phyloP scores from a whole-genome alignment of 2,113 vertebrate genomes.

The Sapajus apella region DNA sequence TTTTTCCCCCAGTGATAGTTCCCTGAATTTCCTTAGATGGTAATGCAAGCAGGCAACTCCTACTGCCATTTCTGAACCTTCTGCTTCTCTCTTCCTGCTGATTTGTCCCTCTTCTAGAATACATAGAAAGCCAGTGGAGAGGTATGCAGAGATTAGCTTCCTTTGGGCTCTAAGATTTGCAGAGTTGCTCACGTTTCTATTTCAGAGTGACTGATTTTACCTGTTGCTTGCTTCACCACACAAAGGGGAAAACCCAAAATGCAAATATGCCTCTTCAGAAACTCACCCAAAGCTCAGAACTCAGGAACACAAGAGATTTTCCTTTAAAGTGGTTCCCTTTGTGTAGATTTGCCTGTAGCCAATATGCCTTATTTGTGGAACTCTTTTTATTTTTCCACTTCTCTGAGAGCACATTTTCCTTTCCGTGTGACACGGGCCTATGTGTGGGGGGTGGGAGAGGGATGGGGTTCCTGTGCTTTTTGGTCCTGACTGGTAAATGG shows the following conservation, averaged over 20 bases:
- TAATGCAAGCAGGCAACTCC: background rate
- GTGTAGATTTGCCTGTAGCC: background rate
- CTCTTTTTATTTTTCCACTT: background rate
- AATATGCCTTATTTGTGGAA: background rate
- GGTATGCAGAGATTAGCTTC: background rate
- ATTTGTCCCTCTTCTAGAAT: background rate
- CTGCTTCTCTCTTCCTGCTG: background rate
- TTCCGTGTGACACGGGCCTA: background rate
- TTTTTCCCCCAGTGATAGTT: background rate
- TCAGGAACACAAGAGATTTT: background rate
- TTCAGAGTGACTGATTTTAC: background rate
- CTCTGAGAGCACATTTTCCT: background rate
- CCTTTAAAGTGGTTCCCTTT: background rate
- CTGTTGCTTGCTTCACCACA: background rate
- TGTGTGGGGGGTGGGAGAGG: background rate
- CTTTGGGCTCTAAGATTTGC: background rate
- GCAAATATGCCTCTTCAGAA: constrained; percentile 39
- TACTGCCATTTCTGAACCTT: background rate
- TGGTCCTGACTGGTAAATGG: background rate
- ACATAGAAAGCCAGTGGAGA: background rate
- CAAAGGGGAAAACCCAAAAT: background rate
- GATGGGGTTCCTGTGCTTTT: background rate
- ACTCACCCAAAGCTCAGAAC: constrained; percentile 42
- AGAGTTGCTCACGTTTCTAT: background rate
- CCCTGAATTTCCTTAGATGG: constrained; percentile 19